Evolutionary conservation across 2,113 vertebrate species (phyloP).

Genomic region (Cariama cristata): DNA sequence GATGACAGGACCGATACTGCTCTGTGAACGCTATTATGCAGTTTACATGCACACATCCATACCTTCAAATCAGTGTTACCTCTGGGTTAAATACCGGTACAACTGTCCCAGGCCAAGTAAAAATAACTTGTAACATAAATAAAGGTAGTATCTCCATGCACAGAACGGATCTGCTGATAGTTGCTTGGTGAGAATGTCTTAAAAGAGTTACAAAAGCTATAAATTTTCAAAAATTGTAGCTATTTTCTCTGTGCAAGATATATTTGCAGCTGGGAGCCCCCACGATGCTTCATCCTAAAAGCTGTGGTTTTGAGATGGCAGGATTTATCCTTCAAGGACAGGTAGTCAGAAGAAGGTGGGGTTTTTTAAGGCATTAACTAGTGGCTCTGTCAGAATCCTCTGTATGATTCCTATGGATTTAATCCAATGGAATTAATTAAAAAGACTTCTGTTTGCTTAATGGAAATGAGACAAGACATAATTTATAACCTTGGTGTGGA

Average conservation of each 20-base stretch:
- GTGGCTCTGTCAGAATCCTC: background rate
- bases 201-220: background rate
- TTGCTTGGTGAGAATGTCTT: background rate
- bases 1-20: background rate
- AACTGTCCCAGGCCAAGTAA: background rate
- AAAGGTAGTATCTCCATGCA: background rate
- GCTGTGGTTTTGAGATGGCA: background rate
- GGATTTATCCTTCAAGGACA: background rate
- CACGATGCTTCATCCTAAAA: background rate
- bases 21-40: background rate
- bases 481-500: background rate
- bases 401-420: background rate
- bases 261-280: background rate
- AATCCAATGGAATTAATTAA: constrained; percentile 17
- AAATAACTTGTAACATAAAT: background rate
- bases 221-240: background rate
- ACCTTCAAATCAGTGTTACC: background rate
- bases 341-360: background rate
- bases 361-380: background rate
- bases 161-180: background rate
- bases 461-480: background rate
- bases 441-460: constrained; percentile 2
- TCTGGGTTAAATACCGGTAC: background rate
- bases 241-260: background rate
- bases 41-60: background rate